phyloP scores from a whole-genome alignment of 1,140 invertebrate species.

The Temnothorax curvispinosus region DNA sequence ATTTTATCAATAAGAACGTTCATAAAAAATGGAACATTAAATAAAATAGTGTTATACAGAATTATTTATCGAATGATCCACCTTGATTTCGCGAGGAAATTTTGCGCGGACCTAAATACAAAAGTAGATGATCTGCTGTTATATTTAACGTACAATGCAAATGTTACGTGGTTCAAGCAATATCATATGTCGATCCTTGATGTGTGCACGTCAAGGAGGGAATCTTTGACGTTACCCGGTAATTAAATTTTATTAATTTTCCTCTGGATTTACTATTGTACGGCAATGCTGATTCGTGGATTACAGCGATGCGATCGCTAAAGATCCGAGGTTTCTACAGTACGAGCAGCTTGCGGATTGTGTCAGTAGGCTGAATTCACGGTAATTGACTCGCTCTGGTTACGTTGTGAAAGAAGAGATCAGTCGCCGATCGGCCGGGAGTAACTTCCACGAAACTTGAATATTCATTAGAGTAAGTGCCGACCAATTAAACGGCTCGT shows the following conservation, averaged over 20 bases:
- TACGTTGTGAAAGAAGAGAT: conserved; percentile 36
- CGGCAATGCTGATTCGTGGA: neutral
- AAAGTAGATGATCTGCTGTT: neutral
- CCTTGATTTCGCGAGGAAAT: neutral
- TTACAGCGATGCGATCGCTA: neutral
- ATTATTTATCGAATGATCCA: neutral
- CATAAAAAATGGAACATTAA: neutral
- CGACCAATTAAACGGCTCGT: conserved; percentile 58
- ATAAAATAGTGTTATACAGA: neutral
- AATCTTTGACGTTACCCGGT: neutral
- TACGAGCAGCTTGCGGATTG: neutral
- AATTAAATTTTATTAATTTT: neutral
- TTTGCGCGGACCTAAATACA: neutral
- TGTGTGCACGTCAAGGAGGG: neutral
- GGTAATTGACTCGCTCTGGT: conserved; percentile 50
- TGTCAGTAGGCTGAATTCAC: conserved; percentile 1
- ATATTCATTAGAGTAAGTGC: conserved; percentile 58
- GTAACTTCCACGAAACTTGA: conserved; percentile 52
- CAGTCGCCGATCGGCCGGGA: conserved; percentile 31
- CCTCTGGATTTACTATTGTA: neutral
- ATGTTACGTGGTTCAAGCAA: neutral
- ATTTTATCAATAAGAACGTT: neutral
- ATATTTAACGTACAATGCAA: neutral
- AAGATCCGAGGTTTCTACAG: neutral
- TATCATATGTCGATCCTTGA: neutral